Evolutionary conservation across 1,140 invertebrate species (phyloP), one percentile per base, ranked within the genome.

Genomic region (Chironomus tepperi): DNA sequence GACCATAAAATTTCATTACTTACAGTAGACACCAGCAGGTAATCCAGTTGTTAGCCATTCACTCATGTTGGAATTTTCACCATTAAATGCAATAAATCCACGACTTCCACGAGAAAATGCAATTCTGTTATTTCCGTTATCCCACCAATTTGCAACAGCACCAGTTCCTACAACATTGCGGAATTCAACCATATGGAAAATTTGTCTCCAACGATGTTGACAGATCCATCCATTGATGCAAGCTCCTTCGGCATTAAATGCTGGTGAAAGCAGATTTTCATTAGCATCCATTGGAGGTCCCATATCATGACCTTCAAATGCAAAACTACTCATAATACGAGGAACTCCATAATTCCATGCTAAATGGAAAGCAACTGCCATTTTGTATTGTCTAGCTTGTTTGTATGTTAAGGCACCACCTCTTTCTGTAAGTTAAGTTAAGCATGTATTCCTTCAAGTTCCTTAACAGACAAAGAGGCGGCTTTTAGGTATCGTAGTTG

Each of bases 201-300:
- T 91, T 77, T 89, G 85, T 1, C 86, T 80, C 91, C 91, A 93
- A 42, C 90, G 84, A 80, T 94, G 93, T 81, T 95, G 92, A 79
- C 93, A 94, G 1, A 93, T 82, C 90, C 91, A 94, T 3, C 90
- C 90, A 77, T 87, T 87, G 1, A 81, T 84, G 77, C 92, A 93
- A 2, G 82, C 84, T 3, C 83, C 84, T 9, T 34, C 42, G 1
- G 81, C 12, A 73, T 89, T 87, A 64, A 91, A 87, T 15, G 76
- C 81, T 0, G 91, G 88, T 9, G 87, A 85, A 2, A 88, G 78
- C 2, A 88, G 88, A 77, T 90, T 89, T 65, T 85, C 87, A 65
- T 87, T 78, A 0, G 19, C 74, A 79, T 90, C 86, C 64, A 80
- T 79, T 3, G 91, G 90, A n/a, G 91, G 90, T 43, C 80, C 88